Conservation (phyloP, 2,113 vertebrate genomes). For the Okapia johnstoni region DNA sequence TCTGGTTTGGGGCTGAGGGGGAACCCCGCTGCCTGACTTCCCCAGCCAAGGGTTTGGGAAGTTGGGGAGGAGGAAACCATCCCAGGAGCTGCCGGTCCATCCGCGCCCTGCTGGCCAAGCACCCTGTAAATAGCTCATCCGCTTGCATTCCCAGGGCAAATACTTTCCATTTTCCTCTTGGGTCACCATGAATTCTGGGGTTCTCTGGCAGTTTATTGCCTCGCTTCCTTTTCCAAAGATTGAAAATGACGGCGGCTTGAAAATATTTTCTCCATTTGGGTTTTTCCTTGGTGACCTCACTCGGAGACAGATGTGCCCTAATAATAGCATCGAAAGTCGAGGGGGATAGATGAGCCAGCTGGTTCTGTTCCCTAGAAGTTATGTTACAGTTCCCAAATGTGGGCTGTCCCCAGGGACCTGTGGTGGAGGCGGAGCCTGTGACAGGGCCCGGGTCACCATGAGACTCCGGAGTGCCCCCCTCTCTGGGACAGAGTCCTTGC, state of each 20-base stretch:
- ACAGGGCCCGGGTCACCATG: not conserved
- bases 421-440: not conserved
- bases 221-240: conserved; percentile 40
- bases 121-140: not conserved
- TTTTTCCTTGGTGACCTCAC: conserved; percentile 64
- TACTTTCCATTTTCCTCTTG: not conserved
- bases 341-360: not conserved
- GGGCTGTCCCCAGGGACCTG: not conserved
- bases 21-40: not conserved
- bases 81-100: not conserved
- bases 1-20: not conserved
- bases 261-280: conserved; percentile 14
- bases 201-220: not conserved
- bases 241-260: not conserved
- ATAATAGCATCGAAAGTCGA: conserved; percentile 26
- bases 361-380: conserved; percentile 38
- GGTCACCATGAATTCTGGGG: not conserved
- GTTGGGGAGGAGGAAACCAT: not conserved
- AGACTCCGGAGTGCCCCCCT: not conserved
- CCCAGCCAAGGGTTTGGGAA: not conserved
- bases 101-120: not conserved
- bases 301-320: conserved; percentile 55
- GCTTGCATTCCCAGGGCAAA: not conserved
- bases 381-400: conserved; percentile 20
- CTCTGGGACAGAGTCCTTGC: not conserved